Evolutionary conservation across 2,113 vertebrate species (phyloP), one percentile per base, ranked within the genome.

Genomic region (Vulpes vulpes): DNA sequence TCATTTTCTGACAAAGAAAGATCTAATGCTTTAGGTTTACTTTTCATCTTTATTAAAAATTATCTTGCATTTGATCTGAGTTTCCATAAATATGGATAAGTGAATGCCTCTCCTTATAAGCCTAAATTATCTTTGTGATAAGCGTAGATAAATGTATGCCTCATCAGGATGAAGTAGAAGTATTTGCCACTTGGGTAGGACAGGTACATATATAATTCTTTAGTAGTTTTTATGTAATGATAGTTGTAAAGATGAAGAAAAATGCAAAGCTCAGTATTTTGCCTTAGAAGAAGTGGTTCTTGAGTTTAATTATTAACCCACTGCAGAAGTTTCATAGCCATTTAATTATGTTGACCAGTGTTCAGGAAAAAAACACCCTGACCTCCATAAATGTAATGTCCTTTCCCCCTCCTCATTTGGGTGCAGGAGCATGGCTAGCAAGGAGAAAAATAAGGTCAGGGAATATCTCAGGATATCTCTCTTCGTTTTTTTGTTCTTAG

Each of bases 1-100:
- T 98, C 98, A 57, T 97, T 98, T 98, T 97, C 85, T 97, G 91
- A 96, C 86, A 96, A 90, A 79, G 53, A 97, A 97, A 96, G 96
- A 79, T 78, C 67, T 97, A 71, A 95, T 90, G 64, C 65, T 74
- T 92, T 69, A 93, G 8, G 11, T 96, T 98, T 97, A 94, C 79
- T 92, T 98, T 93, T 95, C 81, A 94, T 97, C 94, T 98, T 87
- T 90, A 20, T 91, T 0, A 3, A 97, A 55, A 74, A 94, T 96
- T 98, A 92, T 95, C 23, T 89, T 98, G 43, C 35, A 1, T 98
- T 96, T 91, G 27, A 81, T 89, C 80, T 97, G 80, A 97, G 97
- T 97, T 98, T 97, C 32, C 30, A 79, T 98, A 98, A 98, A 97
- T 97, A 95, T 73, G 91, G 92, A 88, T 97, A 95, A 96, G 71